Percentiles rank a stretch among this genome's conserved stretches.
These are phyloP conservation scores for Galagoides demidoff DNA, from an alignment of 2,797 vertebrate species.

Conservation along the genomic window DNA sequence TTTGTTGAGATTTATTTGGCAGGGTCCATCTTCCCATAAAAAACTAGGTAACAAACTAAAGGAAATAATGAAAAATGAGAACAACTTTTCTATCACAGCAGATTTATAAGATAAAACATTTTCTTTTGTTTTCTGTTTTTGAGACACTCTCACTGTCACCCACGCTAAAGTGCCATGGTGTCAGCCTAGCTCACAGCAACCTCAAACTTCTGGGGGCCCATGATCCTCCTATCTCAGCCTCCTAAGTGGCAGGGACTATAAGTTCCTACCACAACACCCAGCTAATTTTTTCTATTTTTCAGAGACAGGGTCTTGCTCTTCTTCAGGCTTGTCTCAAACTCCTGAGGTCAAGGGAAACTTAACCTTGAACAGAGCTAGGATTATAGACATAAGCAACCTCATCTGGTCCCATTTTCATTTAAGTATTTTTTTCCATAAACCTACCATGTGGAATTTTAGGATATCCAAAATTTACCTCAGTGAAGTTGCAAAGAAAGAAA, in stretches of 20 bases:
- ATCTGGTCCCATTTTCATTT: too few species aligned
- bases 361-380: background rate
- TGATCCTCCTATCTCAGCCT: too few species aligned
- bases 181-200: too few species aligned
- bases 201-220: too few species aligned
- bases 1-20: constrained; percentile 11
- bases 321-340: background rate
- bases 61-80: constrained; percentile 37
- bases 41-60: background rate
- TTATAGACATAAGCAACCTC: too few species aligned
- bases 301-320: background rate
- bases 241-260: too few species aligned
- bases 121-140: background rate
- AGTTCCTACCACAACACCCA: too few species aligned
- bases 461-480: constrained; percentile 35
- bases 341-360: background rate
- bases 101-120: background rate
- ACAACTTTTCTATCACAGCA: background rate
- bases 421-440: background rate
- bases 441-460: constrained; percentile 37
- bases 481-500: constrained; percentile 36
- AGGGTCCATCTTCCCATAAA: background rate
- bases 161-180: too few species aligned
- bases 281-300: too few species aligned
- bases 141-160: too few species aligned